Evolutionary conservation across 2,113 vertebrate species (phyloP).

Genomic region (Phyllostomus discolor): DNA sequence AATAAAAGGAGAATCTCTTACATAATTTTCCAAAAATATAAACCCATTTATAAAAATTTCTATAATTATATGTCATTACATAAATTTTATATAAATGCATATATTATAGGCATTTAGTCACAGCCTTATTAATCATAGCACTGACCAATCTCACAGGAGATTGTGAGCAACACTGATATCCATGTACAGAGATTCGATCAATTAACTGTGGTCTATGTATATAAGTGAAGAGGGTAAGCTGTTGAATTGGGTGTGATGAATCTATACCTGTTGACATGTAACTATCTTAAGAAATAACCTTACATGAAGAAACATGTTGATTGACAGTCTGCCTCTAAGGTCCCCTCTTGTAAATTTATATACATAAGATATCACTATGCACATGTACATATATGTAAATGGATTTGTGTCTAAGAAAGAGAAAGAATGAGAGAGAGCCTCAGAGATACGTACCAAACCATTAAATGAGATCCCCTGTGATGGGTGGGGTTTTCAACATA

Average conservation of each 20-base stretch:
- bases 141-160: background rate
- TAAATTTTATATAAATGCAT: background rate
- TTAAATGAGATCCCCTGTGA: background rate
- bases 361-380: background rate
- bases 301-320: background rate
- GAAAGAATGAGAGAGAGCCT: background rate
- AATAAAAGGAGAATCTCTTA: background rate
- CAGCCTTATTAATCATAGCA: background rate
- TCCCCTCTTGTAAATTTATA: background rate
- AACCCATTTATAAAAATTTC: background rate
- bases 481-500: background rate
- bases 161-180: background rate
- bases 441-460: background rate
- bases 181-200: background rate
- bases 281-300: background rate
- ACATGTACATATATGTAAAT: background rate
- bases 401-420: background rate
- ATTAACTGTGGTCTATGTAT: background rate
- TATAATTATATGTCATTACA: background rate
- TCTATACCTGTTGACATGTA: background rate
- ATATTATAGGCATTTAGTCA: background rate
- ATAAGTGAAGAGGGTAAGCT: background rate
- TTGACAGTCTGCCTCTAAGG: background rate
- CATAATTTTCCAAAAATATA: background rate
- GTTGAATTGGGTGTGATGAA: background rate